phyloP scores from a whole-genome alignment of 2,888 invertebrate species.

The Boloria selene region DNA sequence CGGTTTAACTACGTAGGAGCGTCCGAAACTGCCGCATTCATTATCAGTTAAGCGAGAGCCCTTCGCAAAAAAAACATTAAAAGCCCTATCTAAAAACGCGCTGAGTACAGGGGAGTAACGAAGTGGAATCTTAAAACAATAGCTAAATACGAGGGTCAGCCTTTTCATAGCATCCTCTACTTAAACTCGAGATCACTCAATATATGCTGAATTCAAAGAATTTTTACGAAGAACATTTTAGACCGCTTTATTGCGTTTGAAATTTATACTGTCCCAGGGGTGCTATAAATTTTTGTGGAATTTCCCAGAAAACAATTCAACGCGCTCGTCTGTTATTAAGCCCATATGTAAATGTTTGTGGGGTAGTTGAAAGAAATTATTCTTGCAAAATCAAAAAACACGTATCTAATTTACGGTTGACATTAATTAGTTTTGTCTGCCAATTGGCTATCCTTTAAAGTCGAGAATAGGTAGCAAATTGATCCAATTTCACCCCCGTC shows the following conservation, averaged over 20 bases:
- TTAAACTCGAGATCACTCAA: constrained; percentile 73
- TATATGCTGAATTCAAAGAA: constrained; percentile 77
- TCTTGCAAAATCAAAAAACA: constrained; percentile 43
- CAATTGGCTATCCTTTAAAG: constrained; percentile 54
- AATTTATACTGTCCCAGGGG: constrained; percentile 70
- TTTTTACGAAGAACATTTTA: constrained; percentile 67
- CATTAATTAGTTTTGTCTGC: constrained; percentile 50
- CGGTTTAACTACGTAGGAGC: constrained; percentile 60
- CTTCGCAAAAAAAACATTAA: constrained; percentile 69
- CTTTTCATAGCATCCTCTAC: constrained; percentile 65
- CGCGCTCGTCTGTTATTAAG: constrained; percentile 40
- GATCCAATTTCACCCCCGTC: constrained; percentile 75
- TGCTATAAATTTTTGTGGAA: constrained; percentile 60
- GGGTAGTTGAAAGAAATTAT: constrained; percentile 21
- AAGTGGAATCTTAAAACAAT: constrained; percentile 82
- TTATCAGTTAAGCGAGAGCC: constrained; percentile 79
- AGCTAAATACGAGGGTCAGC: constrained; percentile 75
- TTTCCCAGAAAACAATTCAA: constrained; percentile 56
- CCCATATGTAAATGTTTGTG: constrained; percentile 35
- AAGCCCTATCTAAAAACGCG: constrained; percentile 64
- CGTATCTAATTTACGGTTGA: constrained; percentile 58
- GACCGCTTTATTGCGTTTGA: constrained; percentile 68
- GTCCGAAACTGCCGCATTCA: constrained; percentile 61
- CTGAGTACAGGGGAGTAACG: constrained; percentile 76
- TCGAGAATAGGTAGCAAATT: constrained; percentile 72